Base-by-base conservation (phyloP, 1,140 invertebrate species). In the Drosophila burlai region DNA sequence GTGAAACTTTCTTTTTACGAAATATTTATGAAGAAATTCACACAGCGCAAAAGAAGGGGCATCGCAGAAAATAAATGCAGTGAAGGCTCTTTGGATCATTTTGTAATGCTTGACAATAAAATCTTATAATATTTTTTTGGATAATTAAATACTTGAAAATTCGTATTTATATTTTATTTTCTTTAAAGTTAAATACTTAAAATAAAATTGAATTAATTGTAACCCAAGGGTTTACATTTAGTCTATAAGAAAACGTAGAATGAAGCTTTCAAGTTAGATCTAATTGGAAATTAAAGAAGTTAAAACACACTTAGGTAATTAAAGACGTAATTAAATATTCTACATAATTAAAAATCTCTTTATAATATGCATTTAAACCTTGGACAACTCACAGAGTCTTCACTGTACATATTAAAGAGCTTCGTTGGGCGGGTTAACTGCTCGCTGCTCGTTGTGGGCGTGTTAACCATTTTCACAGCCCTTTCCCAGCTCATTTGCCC, bases 1-100 rank as follows among this genome's bases (percentile, higher is more conserved):
- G 85, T 61, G 62, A 80, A 89, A 87, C 84, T 87, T 87, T 87
- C 83, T 87, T 87, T 87, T 87, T 78, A 87, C 80, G 36, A 86
- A 87, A 87, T 87, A 76, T 83, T 86, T 87, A 83, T 86, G 64
- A 77, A 86, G 84, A 87, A 87, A 87, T 80, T 89, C 52, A 50
- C 64, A 43, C 29, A 63, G 45, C 38, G 54, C 57, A 45, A 40
- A 38, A 55, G 52, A 40, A 75, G 61, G 61, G 61, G 58, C 52
- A 69, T 50, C 34, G 52, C 36, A 58, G 63, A 52, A 40, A 65
- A 42, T 49, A 16, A 54, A 43, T n/a, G 54, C 45, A 31, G 18
- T 40, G 15, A 16, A 16, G 0, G 15, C 4, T 24, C 24, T 24
- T 24, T 24, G 24, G 24, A 24, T 24, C 24, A 24, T 24, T 24